These are phyloP conservation scores for Brachionus rubens DNA, from an alignment of 1,140 invertebrate genomes.

Conservation along the genomic window DNA sequence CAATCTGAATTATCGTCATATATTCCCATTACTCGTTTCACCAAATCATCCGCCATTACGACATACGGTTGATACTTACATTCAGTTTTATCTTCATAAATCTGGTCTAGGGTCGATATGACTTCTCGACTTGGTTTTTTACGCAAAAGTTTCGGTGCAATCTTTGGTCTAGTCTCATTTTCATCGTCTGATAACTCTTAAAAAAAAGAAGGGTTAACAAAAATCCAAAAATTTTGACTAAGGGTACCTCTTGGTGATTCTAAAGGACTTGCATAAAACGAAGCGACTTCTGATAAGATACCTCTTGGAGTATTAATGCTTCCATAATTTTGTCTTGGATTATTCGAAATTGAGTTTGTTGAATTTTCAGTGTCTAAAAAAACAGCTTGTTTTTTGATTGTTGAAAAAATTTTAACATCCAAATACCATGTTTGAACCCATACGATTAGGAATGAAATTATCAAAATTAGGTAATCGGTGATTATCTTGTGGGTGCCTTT, in stretches of 20 bases:
- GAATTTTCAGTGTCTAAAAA: conserved; percentile 10
- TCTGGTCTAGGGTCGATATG: background rate
- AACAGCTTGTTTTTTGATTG: background rate
- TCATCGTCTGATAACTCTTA: conserved; percentile 21
- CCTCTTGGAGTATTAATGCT: background rate
- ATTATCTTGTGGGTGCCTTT: conserved; percentile 37
- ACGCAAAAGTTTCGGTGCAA: background rate
- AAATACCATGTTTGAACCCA: conserved; percentile 36
- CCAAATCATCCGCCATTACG: background rate
- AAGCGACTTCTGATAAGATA: background rate
- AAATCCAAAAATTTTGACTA: background rate
- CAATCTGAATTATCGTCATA: background rate
- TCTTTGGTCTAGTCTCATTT: background rate
- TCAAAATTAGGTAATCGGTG: conserved; percentile 28
- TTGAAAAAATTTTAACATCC: conserved; percentile 44
- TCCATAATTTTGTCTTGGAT: background rate
- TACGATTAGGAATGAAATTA: conserved; percentile 31
- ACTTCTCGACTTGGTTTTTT: background rate
- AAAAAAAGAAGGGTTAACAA: background rate
- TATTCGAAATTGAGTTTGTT: background rate
- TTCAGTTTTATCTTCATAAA: background rate
- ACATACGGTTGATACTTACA: background rate
- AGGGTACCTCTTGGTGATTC: background rate
- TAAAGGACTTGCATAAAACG: conserved; percentile 11
- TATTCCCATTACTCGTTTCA: background rate